Base-by-base conservation (phyloP, 2,113 vertebrate species). In the Gasterosteus nipponicus region DNA sequence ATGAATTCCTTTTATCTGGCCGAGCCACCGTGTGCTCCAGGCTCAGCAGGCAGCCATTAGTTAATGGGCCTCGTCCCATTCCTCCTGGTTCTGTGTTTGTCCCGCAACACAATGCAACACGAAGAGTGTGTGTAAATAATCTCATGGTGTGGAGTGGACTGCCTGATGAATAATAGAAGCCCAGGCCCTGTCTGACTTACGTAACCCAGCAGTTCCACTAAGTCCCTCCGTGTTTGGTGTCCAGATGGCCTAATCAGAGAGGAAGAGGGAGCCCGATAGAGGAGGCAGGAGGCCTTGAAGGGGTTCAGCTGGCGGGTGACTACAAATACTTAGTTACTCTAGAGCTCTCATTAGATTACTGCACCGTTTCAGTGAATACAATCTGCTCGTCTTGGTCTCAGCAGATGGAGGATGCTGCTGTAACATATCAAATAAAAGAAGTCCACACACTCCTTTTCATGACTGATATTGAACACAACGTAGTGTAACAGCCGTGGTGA, bases 231-330 rank as follows among this genome's bases (percentile, higher is more conserved):
- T 79, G 88, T 84, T 86, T 77, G 75, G 68, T 70, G 81, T 87
- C 81, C 90, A 92, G 90, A 91, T 91, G 89, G 89, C 85, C 76
- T 44, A 80, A 77, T 87, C 5, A 71, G 78, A 58, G 68, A 75
- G 86, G 76, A 77, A 77, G 67, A 73, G 10, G 18, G 74, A 12
- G 46, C 60, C 75, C 46, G 31, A 80, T 33, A 60, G 77, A 80
- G 47, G 29, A 49, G 49, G 41, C 64, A 54, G 41, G 18, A 68
- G 86, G 69, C 70, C 73, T 35, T 0, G 16, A 33, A 62, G 35
- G 58, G 73, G 41, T 0, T 49, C 46, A 39, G 51, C 10, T 26
- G 39, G 31, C 3, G 18, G 12, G 15, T 33, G 33, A 64, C 10
- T 57, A 9, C 54, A 26, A 14, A 51, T 39, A 16, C 53, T 56